Evolutionary conservation across 2,888 invertebrate species (phyloP), one percentile per base, ranked within the genome.

Genomic region (Cylloceria caligata): DNA sequence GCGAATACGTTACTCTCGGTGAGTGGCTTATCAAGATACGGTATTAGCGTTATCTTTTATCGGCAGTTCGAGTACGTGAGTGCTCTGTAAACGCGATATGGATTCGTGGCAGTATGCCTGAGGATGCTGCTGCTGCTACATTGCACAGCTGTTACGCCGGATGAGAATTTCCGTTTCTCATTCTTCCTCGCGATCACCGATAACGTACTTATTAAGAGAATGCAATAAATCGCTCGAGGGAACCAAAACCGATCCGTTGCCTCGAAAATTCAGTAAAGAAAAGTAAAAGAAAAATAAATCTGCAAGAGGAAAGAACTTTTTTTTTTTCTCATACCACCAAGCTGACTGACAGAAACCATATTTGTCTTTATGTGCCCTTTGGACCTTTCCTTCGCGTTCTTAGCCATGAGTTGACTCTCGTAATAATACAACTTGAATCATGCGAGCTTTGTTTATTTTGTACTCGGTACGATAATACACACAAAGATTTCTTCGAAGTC

Each of bases 1-100:
- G 65, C 69, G 47, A 68, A 77, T 45, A 60, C 45, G 60, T 55
- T 24, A 7, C 16, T n/a, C n/a, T 27, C 27, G n/a, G 2, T n/a
- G 42, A 21, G 69, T 16, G 62, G 36, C 52, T 78, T 74, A 81
- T 81, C 81, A 69, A 49, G 74, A 47, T 19, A 49, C 21, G 49
- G 78, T 74, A 74, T 79, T 74, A 71, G 75, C 74, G 57, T 82
- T 82, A 82, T 82, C 82, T 82, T 71, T 78, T 78, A 82, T 82
- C 81, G 52, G 72, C 36, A 19, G 55, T 67, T 68, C 60, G 71
- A 75, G 60, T 67, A 67, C 78, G 78, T 75, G 65, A 82, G 71
- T 82, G 71, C 74, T 71, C 45, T 64, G 34, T 65, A 74, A 78
- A 81, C 21, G 78, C 69, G 76, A 60, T 76, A 67, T 34, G 57